These are phyloP conservation scores for Clepsis dumicolana DNA, from an alignment of 2,888 invertebrate genomes.

Conservation along the genomic window DNA sequence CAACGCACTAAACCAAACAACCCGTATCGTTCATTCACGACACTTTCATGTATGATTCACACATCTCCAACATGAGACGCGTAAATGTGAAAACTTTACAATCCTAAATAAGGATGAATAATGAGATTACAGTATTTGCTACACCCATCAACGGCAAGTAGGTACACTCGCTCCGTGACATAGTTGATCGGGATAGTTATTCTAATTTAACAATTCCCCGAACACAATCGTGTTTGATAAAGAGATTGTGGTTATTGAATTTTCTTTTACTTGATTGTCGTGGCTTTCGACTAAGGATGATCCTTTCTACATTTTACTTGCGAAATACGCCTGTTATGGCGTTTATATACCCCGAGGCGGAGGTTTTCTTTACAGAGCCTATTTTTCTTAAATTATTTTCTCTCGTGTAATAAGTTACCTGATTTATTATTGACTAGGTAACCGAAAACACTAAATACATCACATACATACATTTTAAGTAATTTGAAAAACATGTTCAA, in stretches of 20 bases:
- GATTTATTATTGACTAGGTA: background rate
- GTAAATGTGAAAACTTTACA: conserved; percentile 41
- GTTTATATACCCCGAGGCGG: conserved; percentile 1
- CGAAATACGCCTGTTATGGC: conserved; percentile 12
- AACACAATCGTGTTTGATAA: conserved; percentile 16
- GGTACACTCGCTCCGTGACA: background rate
- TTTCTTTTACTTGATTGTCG: conserved; percentile 27
- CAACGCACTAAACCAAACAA: conserved; percentile 9
- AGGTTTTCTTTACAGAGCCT: background rate
- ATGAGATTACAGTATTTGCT: conserved; percentile 7
- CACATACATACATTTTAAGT: too few species aligned
- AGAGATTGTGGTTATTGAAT: conserved; percentile 14
- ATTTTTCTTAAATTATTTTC: conserved; percentile 14
- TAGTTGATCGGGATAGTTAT: conserved; percentile 1
- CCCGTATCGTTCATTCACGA: conserved; percentile 13
- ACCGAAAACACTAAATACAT: too few species aligned
- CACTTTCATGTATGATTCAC: conserved; percentile 33
- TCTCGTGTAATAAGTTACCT: conserved; percentile 4
- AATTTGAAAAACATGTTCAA: too few species aligned
- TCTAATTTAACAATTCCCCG: conserved; percentile 4
- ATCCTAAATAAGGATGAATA: conserved; percentile 29
- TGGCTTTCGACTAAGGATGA: conserved; percentile 14
- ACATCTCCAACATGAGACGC: conserved; percentile 31
- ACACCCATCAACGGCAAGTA: background rate
- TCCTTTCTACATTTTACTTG: conserved; percentile 14